A percentile compares a stretch with the other conserved stretches of the same genome.
These are phyloP conservation scores for Acanthosoma haemorrhoidale DNA, from an alignment of 2,888 invertebrate genomes.

Conservation along the genomic window DNA sequence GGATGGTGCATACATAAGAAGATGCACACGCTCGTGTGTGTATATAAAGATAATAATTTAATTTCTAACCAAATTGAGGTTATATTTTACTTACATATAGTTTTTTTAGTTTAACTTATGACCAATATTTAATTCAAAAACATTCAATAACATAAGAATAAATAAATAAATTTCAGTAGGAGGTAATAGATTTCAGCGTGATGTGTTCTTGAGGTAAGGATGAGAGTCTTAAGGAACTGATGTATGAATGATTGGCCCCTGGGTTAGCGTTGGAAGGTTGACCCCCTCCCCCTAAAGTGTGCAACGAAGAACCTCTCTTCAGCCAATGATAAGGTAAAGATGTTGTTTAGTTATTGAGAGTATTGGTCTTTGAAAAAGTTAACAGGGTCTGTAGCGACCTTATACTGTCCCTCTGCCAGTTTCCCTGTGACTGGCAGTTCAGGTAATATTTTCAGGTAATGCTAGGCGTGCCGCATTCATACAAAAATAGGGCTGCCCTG, in stretches of 20 bases:
- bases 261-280: not conserved
- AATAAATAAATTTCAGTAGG: too few relatives aligned
- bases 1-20: too few relatives aligned
- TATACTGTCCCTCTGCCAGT: too few relatives aligned
- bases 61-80: too few relatives aligned
- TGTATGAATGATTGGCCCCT: not conserved
- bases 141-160: too few relatives aligned
- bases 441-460: not conserved
- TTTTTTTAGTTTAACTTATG: too few relatives aligned
- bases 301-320: not conserved
- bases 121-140: too few relatives aligned
- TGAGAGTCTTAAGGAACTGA: not conserved
- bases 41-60: too few relatives aligned
- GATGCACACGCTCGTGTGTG: too few relatives aligned
- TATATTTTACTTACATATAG: too few relatives aligned
- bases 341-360: not conserved
- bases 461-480: not conserved
- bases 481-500: not conserved
- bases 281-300: not conserved
- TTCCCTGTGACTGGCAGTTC: not conserved
- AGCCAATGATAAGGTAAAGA: not conserved
- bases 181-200: too few relatives aligned
- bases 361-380: not conserved
- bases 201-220: not conserved
- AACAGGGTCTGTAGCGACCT: not conserved